Evolutionary conservation across 2,888 invertebrate genomes (phyloP), one percentile per base, ranked within the genome.

Genomic region (Punctoribates punctum): DNA sequence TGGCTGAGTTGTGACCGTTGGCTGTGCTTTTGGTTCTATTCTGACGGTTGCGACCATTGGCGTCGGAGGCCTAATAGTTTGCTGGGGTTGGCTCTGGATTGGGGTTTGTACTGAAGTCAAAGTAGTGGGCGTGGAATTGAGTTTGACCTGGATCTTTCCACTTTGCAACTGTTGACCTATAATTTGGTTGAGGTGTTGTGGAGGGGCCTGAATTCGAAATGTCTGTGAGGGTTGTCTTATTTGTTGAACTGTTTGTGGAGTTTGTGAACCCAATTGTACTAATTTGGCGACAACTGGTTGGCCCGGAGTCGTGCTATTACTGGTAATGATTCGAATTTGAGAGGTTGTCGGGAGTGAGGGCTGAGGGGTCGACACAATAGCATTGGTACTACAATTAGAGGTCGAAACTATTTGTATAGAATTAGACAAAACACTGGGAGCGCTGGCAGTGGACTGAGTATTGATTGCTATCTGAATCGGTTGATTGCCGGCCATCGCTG

Each of bases 331-430:
- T 25, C 67, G 54, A n/a, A 73, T 76, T 70, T 78, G 75, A 23
- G 76, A 57, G 1, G 77, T 65, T 48, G 75, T 75, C 38, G 73
- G 72, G n/a, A 77, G 77, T 42, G 78, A 73, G 2, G 78, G 72
- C 17, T 77, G 78, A 79, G 77, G 78, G 65, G 79, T 77, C 80
- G 78, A 76, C 83, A 46, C 84, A 83, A 81, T 90, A 76, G 76
- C 67, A 23, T 75, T 38, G n/a, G 76, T 13, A 17, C 20, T 51
- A 23, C 79, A 75, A n/a, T 77, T 72, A 23, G 77, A 76, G 42
- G 78, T 46, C 17, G 77, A 73, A n/a, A 78, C 76, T 15, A 80
- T 75, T 48, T 79, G 81, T 23, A 79, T 79, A 38, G 79, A 77
- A 42, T 73, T 72, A 13, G 73, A 75, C 13, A 74, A 72, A 46